These are phyloP conservation scores for Octodon degus DNA, from an alignment of 2,113 vertebrate genomes.

Conservation along the genomic window DNA sequence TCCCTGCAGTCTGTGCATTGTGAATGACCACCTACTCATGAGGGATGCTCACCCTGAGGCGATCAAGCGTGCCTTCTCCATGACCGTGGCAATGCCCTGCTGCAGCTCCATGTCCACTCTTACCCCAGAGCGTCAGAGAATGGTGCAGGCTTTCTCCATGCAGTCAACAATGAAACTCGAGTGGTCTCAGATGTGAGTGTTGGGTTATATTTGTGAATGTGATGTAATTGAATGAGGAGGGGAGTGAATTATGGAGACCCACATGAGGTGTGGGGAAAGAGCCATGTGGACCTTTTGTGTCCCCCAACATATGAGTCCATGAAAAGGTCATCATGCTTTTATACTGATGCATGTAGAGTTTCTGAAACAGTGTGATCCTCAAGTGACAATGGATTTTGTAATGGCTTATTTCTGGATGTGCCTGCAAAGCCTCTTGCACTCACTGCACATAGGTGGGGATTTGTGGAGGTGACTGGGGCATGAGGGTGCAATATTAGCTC, in stretches of 20 bases:
- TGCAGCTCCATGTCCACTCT: constrained; percentile 87
- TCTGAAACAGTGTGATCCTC: background rate
- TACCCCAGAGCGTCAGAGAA: constrained; percentile 88
- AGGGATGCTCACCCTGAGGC: constrained; percentile 89
- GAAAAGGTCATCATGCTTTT: background rate
- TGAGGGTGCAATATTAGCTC: background rate
- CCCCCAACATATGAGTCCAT: background rate
- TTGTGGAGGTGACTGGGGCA: background rate
- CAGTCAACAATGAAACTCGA: constrained; percentile 93
- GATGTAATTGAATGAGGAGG: background rate
- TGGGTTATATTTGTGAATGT: background rate
- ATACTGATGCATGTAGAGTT: background rate
- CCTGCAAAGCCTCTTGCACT: background rate
- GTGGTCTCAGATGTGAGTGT: constrained; percentile 93
- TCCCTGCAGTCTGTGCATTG: constrained; percentile 88
- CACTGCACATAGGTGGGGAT: background rate
- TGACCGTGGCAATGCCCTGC: constrained; percentile 82
- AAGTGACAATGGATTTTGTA: background rate
- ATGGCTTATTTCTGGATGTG: background rate
- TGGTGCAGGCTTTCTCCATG: constrained; percentile 90
- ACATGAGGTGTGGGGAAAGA: constrained; percentile 66
- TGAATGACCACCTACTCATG: constrained; percentile 93
- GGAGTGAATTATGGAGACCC: constrained; percentile 83
- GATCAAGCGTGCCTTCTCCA: constrained; percentile 86
- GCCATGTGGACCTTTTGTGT: background rate